These are phyloP conservation scores for Agriotes lineatus DNA, from an alignment of 2,888 invertebrate genomes.

Conservation along the genomic window DNA sequence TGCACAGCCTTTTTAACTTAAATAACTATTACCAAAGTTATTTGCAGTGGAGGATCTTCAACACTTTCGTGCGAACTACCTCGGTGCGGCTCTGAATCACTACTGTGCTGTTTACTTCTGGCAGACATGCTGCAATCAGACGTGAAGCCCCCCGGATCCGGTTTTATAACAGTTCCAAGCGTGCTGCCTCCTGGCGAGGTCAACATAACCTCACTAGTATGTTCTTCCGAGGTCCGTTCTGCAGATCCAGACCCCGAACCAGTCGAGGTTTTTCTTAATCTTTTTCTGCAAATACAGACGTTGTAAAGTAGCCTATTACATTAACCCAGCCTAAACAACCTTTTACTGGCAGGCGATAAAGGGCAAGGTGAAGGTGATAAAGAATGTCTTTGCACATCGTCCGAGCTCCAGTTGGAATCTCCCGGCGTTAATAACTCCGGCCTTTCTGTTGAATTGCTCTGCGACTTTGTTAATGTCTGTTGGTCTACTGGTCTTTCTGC, in stretches of 20 bases:
- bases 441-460: slow-evolving; percentile 69
- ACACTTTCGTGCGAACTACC: slow-evolving; percentile 70
- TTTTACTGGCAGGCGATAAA: slow-evolving; percentile 67
- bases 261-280: slow-evolving; percentile 76
- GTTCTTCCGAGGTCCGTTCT: slow-evolving; percentile 69
- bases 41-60: slow-evolving; percentile 62
- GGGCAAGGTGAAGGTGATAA: slow-evolving; percentile 75
- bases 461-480: slow-evolving; percentile 76
- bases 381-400: slow-evolving; percentile 71
- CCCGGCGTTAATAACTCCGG: slow-evolving; percentile 70
- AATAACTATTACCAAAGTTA: slow-evolving; percentile 64
- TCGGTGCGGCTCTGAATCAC: slow-evolving; percentile 65
- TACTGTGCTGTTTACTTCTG: slow-evolving; percentile 59
- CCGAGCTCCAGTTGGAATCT: slow-evolving; percentile 71
- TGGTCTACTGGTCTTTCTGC: slow-evolving; percentile 88
- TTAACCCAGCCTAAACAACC: slow-evolving; percentile 50
- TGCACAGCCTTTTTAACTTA: no score
- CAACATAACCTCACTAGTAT: slow-evolving; percentile 67
- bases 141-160: slow-evolving; percentile 61
- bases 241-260: slow-evolving; percentile 71
- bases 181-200: slow-evolving; percentile 65
- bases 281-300: slow-evolving; percentile 66
- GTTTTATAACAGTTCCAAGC: slow-evolving; percentile 63
- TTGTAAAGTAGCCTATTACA: not conserved
- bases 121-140: slow-evolving; percentile 54